phyloP scores from a whole-genome alignment of 2,888 invertebrate genomes.

The Nymphalis urticae region DNA sequence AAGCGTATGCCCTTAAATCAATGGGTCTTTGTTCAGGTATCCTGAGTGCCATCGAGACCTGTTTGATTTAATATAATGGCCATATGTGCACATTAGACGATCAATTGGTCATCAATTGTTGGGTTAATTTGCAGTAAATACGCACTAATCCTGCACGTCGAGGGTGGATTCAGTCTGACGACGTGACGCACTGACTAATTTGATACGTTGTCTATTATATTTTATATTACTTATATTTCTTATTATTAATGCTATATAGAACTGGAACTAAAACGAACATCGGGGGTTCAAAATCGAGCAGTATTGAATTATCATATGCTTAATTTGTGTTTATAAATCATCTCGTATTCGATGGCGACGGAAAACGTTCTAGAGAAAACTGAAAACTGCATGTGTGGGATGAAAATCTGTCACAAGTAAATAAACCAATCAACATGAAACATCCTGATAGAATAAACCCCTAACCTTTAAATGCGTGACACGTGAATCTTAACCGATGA shows the following conservation, averaged over 20 bases:
- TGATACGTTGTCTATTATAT: not conserved
- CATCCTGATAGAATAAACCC: no score
- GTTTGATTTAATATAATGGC: slow-evolving; percentile 79
- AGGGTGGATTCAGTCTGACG: slow-evolving; percentile 50
- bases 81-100: slow-evolving; percentile 51
- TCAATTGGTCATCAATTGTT: slow-evolving; percentile 77
- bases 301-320: no score
- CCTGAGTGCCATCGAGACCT: slow-evolving; percentile 51
- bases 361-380: no score
- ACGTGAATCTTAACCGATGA: no score
- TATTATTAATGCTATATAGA: not conserved
- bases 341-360: no score
- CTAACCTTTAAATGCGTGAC: no score
- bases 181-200: slow-evolving; percentile 15
- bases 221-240: not conserved
- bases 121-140: slow-evolving; percentile 77
- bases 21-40: slow-evolving; percentile 73
- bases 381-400: no score
- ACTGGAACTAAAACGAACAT: no score
- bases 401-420: no score
- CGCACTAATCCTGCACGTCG: slow-evolving; percentile 58
- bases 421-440: no score
- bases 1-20: slow-evolving; percentile 67
- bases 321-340: no score
- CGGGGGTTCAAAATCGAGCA: no score